Evolutionary conservation across 2,888 invertebrate species (phyloP).

Genomic region (Idaea straminata): DNA sequence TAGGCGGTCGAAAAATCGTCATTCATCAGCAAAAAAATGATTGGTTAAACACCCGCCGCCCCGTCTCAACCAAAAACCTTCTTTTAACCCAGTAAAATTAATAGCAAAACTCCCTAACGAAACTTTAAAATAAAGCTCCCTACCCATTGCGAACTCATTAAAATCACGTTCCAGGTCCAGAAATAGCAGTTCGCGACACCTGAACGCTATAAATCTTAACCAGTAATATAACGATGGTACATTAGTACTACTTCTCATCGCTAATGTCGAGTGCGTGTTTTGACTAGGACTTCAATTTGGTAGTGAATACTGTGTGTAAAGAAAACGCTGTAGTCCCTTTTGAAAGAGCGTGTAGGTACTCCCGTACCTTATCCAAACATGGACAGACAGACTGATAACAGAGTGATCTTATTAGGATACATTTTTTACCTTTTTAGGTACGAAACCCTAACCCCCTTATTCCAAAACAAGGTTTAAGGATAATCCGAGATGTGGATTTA

Average conservation of each 20-base stretch:
- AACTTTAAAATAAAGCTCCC: slow-evolving; percentile 23
- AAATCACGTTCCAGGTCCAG: slow-evolving; percentile 40
- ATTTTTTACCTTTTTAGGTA: no score
- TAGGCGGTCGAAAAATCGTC: no score
- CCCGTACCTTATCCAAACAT: no score
- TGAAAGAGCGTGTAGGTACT: no score
- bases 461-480: no score
- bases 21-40: no score
- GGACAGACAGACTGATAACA: no score
- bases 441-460: no score
- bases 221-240: background rate
- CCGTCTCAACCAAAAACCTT: background rate
- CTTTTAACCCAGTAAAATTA: slow-evolving; percentile 16
- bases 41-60: background rate
- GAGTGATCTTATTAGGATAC: no score
- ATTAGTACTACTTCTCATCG: background rate
- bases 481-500: no score
- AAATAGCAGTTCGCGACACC: slow-evolving; percentile 46
- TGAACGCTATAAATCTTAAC: slow-evolving; percentile 47
- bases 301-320: background rate
- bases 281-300: background rate
- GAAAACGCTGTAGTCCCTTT: no score
- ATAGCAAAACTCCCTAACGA: slow-evolving; percentile 27
- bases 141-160: slow-evolving; percentile 42
- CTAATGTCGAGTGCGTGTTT: background rate